These are phyloP conservation scores for Lampropteryx suffumata DNA, from an alignment of 2,888 invertebrate species.

Conservation along the genomic window DNA sequence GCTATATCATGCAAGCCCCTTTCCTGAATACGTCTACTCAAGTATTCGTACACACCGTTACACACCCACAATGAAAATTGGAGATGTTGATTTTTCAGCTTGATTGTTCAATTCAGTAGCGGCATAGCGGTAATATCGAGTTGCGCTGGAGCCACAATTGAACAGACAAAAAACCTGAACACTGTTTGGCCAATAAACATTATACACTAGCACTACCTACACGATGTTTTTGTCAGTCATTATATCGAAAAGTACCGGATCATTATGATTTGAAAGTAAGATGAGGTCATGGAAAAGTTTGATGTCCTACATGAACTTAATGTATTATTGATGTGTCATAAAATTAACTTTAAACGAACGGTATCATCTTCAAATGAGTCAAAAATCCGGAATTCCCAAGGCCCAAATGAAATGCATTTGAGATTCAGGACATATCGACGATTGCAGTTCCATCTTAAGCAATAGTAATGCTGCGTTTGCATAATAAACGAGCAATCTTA, in stretches of 20 bases:
- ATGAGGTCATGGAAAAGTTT: conserved; percentile 21
- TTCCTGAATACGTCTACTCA: conserved; percentile 19
- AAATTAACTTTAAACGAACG: conserved; percentile 5
- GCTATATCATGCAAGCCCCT: neutral
- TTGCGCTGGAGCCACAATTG: conserved; percentile 19
- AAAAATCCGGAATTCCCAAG: neutral
- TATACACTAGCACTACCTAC: conserved; percentile 20
- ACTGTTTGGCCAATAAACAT: conserved; percentile 19
- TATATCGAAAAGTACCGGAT: conserved; percentile 18
- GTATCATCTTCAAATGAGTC: neutral
- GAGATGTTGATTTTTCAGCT: conserved; percentile 32
- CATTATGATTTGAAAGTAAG: conserved; percentile 23
- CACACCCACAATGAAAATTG: conserved; percentile 34
- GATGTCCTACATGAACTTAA: conserved; percentile 1
- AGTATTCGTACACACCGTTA: conserved; percentile 28
- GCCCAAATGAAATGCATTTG: conserved; percentile 4
- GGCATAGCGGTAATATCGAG: conserved; percentile 27
- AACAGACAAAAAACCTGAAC: conserved; percentile 23
- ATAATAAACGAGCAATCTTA: conserved; percentile 11
- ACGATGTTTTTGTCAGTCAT: conserved; percentile 19
- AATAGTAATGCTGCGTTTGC: conserved; percentile 14
- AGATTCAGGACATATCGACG: conserved; percentile 1
- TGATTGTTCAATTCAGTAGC: conserved; percentile 34
- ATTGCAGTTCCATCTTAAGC: conserved; percentile 9
- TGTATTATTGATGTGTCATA: conserved; percentile 12